phyloP scores from a whole-genome alignment of 1,140 invertebrate genomes.

The Lordiphosa collinella region DNA sequence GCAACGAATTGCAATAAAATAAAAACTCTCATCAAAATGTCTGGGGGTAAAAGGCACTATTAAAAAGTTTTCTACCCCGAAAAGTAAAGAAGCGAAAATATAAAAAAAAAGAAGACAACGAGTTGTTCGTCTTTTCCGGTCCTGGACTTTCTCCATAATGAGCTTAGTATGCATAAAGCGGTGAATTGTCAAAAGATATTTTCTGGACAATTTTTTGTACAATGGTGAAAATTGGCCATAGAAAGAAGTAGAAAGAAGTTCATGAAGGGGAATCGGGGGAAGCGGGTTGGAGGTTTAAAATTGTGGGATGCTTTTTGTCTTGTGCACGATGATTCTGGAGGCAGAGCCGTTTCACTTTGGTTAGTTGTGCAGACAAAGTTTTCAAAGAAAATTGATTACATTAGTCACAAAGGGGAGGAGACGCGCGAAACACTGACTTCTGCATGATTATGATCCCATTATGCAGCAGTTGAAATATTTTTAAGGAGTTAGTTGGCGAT shows the following conservation, averaged over 20 bases:
- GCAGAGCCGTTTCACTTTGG: conserved; percentile 22
- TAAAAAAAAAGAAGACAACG: conserved; percentile 22
- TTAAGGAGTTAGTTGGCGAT: neutral
- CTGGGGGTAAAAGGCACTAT: conserved; percentile 40
- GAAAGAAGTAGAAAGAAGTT: conserved; percentile 4
- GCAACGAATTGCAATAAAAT: conserved; percentile 66
- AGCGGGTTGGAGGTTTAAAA: conserved; percentile 17
- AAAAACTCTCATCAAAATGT: conserved; percentile 66
- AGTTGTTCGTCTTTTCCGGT: conserved; percentile 34
- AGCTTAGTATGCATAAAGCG: conserved; percentile 74
- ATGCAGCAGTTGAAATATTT: conserved; percentile 1
- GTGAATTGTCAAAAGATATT: conserved; percentile 71
- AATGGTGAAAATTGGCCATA: conserved; percentile 44
- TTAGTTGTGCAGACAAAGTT: conserved; percentile 55
- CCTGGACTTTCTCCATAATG: conserved; percentile 51
- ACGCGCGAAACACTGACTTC: neutral
- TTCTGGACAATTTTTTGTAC: conserved; percentile 57
- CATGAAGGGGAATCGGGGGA: neutral
- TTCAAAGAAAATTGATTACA: conserved; percentile 65
- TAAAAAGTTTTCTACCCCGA: conserved; percentile 63
- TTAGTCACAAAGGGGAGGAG: conserved; percentile 12
- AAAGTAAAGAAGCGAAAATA: conserved; percentile 15
- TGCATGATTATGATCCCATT: conserved; percentile 7
- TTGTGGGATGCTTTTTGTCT: conserved; percentile 23
- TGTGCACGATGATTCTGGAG: conserved; percentile 44